These are phyloP conservation scores for Halcyon leucocephala DNA, from an alignment of 2,797 vertebrate species.

Conservation along the genomic window DNA sequence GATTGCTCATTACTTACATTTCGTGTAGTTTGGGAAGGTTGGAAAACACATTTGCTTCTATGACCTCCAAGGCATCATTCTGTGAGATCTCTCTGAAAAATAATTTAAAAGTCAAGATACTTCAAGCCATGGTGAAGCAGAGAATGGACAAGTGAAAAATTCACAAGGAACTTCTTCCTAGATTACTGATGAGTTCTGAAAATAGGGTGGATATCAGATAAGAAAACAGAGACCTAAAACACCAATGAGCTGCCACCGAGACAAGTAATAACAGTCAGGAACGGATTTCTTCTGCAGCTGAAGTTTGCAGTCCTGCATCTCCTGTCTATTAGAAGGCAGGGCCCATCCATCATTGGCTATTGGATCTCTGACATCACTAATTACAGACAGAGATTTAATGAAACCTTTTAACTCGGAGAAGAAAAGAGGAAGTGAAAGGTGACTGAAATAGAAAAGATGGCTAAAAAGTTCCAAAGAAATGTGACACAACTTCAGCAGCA, in stretches of 20 bases:
- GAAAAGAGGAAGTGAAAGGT: not conserved
- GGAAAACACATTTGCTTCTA: conserved; percentile 82
- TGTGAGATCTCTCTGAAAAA: conserved; percentile 84
- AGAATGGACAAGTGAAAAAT: not conserved
- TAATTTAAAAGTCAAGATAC: conserved; percentile 47
- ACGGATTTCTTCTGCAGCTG: not conserved
- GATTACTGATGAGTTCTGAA: not conserved
- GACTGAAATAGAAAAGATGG: not conserved
- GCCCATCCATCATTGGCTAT: not conserved
- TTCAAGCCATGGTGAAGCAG: not conserved
- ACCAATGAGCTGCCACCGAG: not conserved
- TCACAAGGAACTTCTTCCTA: not conserved
- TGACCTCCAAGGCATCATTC: conserved; percentile 82
- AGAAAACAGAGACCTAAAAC: not conserved
- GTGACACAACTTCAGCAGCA: not conserved
- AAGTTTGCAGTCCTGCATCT: not conserved
- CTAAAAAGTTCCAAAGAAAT: not conserved
- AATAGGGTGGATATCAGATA: not conserved
- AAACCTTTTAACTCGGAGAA: not conserved
- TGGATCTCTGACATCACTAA: not conserved
- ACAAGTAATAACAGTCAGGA: not conserved
- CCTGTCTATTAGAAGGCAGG: not conserved
- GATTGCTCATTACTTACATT: conserved; percentile 80
- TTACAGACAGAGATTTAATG: not conserved
- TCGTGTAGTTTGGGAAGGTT: conserved; percentile 80